phyloP scores from a whole-genome alignment of 2,797 vertebrate genomes.

The Selene dorsalis region DNA sequence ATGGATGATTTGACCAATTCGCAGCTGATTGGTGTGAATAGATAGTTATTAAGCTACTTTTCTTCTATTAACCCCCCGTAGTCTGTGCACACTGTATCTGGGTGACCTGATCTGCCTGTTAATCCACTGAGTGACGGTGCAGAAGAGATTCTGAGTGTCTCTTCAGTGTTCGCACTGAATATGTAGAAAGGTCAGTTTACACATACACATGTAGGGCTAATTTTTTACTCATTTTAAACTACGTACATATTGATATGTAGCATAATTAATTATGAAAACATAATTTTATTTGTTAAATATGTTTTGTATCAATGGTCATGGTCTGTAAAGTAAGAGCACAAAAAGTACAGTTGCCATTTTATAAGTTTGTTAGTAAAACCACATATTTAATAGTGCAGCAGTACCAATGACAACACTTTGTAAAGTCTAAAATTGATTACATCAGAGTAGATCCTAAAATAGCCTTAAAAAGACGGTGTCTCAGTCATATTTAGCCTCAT shows the following conservation, averaged over 20 bases:
- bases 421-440: not conserved
- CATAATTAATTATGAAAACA: too few relatives aligned
- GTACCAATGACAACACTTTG: not conserved
- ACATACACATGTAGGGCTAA: too few relatives aligned
- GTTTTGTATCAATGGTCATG: too few relatives aligned
- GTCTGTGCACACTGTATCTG: not conserved
- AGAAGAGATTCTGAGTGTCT: not conserved
- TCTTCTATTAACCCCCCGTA: conserved; percentile 2
- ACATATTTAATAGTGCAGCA: not conserved
- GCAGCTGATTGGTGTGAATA: not conserved
- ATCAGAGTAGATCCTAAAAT: not conserved
- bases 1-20: not conserved
- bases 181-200: too few relatives aligned
- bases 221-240: too few relatives aligned
- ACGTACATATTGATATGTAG: too few relatives aligned
- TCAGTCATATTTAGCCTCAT: not conserved
- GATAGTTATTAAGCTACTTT: conserved; percentile 25
- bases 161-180: not conserved
- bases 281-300: too few relatives aligned
- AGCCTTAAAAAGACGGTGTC: not conserved
- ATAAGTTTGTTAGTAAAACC: not conserved
- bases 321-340: too few relatives aligned
- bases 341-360: not conserved
- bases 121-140: conserved; percentile 11
- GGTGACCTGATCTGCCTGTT: conserved; percentile 8